Evolutionary conservation across 2,888 invertebrate species (phyloP), one percentile per base, ranked within the genome.

Genomic region (Eupithecia abbreviata): DNA sequence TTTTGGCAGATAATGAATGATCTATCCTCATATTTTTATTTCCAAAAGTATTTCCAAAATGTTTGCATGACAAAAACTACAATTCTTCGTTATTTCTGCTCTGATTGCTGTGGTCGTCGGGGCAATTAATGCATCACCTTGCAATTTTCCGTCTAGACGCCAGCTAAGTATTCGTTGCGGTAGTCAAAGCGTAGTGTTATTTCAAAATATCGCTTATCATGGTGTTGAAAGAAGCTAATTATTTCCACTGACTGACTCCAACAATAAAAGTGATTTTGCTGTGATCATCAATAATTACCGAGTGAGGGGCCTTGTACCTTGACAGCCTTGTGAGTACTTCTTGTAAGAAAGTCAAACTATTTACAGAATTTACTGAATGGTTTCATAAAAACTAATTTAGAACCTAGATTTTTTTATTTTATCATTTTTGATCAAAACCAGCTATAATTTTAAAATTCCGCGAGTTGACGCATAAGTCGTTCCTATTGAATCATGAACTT

Each of bases 181-280:
- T 83, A 82, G 84, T 84, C 77, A 82, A 84, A 84, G 85, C 84
- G 82, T 83, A 82, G 80, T 83, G 83, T 86, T 30, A 72, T 89
- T 89, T 87, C 85, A 84, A 90, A 90, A 90, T 87, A 86, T 86
- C 85, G 84, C 84, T 83, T 85, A 86, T 82, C 80, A 83, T 82
- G 80, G 82, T 87, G 88, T 88, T 89, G 87, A 88, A 91, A 88
- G 85, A 87, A 90, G 87, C 86, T 88, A 90, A 89, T 87, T 86
- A 84, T 91, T 91, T 90, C 90, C 88, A 87, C 87, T 85, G 81
- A 83, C 84, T 84, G 89, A 85, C 81, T 84, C 81, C 84, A 88
- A 89, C 84, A 91, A 86, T 79, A 90, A 92, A 89, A 93, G 93
- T 92, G 90, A 89, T 90, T 89, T 89, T 88, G 89, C 87, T 86